These are phyloP conservation scores for Hirudo medicinalis DNA, from an alignment of 1,140 invertebrate species.

Conservation along the genomic window DNA sequence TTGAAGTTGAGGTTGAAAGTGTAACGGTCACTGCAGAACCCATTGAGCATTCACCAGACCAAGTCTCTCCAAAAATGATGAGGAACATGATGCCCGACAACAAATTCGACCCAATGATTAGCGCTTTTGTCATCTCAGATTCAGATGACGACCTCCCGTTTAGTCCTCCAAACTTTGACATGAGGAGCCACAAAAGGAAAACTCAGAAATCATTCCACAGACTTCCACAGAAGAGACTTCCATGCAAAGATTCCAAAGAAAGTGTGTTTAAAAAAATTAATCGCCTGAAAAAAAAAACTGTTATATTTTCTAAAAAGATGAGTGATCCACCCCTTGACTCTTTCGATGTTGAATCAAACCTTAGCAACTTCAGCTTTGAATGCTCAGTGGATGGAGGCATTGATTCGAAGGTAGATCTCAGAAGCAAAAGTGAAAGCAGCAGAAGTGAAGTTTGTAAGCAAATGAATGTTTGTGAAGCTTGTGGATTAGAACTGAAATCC, in stretches of 20 bases:
- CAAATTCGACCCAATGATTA: neutral
- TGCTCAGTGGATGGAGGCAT: neutral
- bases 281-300: neutral
- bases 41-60: neutral
- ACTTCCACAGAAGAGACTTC: no score
- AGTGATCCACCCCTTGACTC: neutral
- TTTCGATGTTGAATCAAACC: neutral
- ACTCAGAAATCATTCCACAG: no score
- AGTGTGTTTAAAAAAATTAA: neutral
- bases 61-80: neutral
- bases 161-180: neutral
- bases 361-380: neutral
- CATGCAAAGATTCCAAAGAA: no score
- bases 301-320: neutral
- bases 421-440: neutral
- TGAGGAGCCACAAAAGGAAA: no score
- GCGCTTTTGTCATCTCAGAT: neutral
- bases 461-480: slow-evolving; percentile 17
- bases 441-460: slow-evolving; percentile 7
- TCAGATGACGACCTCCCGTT: neutral
- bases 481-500: slow-evolving; percentile 13
- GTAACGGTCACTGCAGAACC: neutral
- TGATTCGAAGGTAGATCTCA: neutral
- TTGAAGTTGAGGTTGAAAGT: slow-evolving; percentile 1
- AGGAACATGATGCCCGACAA: neutral